Percentiles rank a stretch among this genome's conserved stretches.
Evolutionary conservation across 2,797 vertebrate species (phyloP).

Genomic region (Sparus aurata): DNA sequence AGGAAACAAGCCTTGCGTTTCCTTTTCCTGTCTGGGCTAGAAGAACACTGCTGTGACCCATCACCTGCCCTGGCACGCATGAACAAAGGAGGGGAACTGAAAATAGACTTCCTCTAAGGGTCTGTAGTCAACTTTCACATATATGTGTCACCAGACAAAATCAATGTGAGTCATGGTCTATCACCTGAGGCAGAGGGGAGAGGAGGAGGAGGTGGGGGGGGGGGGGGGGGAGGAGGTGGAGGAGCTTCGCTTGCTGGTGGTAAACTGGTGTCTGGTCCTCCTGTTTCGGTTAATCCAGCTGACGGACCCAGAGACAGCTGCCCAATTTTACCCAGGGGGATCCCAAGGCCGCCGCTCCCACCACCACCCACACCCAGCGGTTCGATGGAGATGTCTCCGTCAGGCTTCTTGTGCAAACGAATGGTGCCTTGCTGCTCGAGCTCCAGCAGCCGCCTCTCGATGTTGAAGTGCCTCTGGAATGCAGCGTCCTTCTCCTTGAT

Average conservation of each 20-base stretch:
- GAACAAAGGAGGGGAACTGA: slow-evolving; percentile 42
- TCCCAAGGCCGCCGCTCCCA: slow-evolving; percentile 46
- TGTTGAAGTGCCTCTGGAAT: slow-evolving; percentile 90
- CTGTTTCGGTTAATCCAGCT: slow-evolving; percentile 59
- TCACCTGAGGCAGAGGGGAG: slow-evolving; percentile 87
- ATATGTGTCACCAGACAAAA: slow-evolving; percentile 46
- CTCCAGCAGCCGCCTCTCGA: slow-evolving; percentile 86
- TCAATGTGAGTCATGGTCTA: slow-evolving; percentile 26
- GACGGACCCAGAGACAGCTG: slow-evolving; percentile 64
- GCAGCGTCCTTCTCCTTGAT: slow-evolving; percentile 97
- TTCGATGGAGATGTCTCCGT: slow-evolving; percentile 86
- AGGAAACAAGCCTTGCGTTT: slow-evolving; percentile 77
- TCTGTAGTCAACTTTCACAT: slow-evolving; percentile 49
- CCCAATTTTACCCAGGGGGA: slow-evolving; percentile 73
- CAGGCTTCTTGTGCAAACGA: slow-evolving; percentile 85
- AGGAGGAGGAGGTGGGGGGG: slow-evolving; percentile 89
- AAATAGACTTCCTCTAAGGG: slow-evolving; percentile 55
- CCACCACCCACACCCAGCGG: slow-evolving; percentile 69
- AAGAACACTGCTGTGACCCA: slow-evolving; percentile 46
- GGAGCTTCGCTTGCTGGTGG: slow-evolving; percentile 84
- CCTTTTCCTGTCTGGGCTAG: slow-evolving; percentile 80
- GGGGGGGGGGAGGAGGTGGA: slow-evolving; percentile 88
- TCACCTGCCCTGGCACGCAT: slow-evolving; percentile 57
- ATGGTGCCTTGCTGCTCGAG: slow-evolving; percentile 86
- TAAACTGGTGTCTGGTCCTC: slow-evolving; percentile 74